Evolutionary conservation across 2,888 invertebrate species (phyloP).

Genomic region (Leptodirus hochenwartii): DNA sequence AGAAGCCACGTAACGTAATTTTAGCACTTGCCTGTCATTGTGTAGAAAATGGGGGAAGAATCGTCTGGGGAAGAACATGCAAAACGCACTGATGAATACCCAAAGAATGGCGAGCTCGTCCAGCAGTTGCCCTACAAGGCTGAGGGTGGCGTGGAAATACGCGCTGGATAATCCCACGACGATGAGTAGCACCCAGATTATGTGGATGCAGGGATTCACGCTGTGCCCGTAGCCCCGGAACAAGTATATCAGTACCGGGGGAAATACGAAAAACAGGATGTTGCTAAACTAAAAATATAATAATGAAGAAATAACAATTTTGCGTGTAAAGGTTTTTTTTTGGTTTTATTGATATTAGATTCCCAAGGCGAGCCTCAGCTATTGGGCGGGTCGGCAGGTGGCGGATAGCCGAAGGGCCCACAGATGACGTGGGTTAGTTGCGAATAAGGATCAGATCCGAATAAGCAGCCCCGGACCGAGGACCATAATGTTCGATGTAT

Average conservation of each 20-base stretch:
- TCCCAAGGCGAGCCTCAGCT: too few species aligned
- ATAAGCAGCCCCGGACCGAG: too few species aligned
- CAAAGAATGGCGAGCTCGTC: slow-evolving; percentile 70
- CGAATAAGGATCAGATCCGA: too few species aligned
- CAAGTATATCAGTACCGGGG: slow-evolving; percentile 57
- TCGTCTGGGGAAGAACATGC: slow-evolving; percentile 53
- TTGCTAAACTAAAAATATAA: slow-evolving; percentile 49
- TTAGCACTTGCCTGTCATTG: slow-evolving; percentile 37
- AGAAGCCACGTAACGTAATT: background rate
- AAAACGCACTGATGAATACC: slow-evolving; percentile 63
- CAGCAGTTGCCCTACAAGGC: slow-evolving; percentile 60
- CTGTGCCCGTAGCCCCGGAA: slow-evolving; percentile 59
- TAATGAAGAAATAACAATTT: slow-evolving; percentile 5
- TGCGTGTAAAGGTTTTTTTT: too few species aligned
- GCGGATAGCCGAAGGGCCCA: too few species aligned
- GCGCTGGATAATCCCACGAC: slow-evolving; percentile 64
- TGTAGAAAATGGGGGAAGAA: slow-evolving; percentile 47
- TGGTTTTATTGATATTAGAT: too few species aligned
- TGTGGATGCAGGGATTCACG: slow-evolving; percentile 58
- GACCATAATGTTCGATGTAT: too few species aligned
- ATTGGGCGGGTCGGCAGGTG: too few species aligned
- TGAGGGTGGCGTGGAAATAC: slow-evolving; percentile 72
- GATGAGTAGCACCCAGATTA: slow-evolving; percentile 66
- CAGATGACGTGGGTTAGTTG: too few species aligned
- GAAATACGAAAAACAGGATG: slow-evolving; percentile 54